phyloP scores from a whole-genome alignment of 2,113 vertebrate species.

The Carassius gibelio region DNA sequence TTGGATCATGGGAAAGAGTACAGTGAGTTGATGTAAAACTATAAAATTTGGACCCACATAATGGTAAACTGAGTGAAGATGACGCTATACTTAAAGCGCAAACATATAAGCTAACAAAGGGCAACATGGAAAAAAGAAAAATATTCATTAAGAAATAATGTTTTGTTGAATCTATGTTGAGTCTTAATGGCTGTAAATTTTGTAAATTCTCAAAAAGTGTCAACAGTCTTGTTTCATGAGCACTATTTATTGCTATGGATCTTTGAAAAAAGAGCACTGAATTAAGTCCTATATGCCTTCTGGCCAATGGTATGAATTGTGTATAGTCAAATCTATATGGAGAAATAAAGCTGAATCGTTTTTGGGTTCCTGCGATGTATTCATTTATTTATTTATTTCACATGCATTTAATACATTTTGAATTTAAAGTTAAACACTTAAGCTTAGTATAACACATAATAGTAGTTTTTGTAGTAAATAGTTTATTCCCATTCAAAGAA shows the following conservation, averaged over 20 bases:
- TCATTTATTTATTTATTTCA: not conserved
- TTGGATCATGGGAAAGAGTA: constrained; percentile 41
- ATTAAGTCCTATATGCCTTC: constrained; percentile 88
- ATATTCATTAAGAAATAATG: not conserved
- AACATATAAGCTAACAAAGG: constrained; percentile 14
- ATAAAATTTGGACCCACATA: not conserved
- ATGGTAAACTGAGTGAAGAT: not conserved
- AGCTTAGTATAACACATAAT: not conserved
- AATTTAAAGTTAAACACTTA: not conserved
- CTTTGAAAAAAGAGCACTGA: constrained; percentile 80
- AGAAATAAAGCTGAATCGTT: constrained; percentile 88
- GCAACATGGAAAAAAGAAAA: constrained; percentile 25
- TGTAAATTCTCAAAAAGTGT: constrained; percentile 91
- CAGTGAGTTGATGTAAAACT: constrained; percentile 4
- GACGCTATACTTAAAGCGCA: not conserved
- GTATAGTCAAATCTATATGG: constrained; percentile 83
- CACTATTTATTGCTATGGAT: constrained; percentile 91
- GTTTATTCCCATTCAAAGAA: not conserved
- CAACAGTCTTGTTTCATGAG: constrained; percentile 82
- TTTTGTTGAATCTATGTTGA: constrained; percentile 54
- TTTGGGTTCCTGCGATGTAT: constrained; percentile 74
- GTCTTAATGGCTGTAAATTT: constrained; percentile 89
- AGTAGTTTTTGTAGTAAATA: not conserved
- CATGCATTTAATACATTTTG: not conserved
- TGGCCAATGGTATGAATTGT: constrained; percentile 88